Evolutionary conservation across 2,888 invertebrate genomes (phyloP).

Genomic region (Drosophila niveifrons): DNA sequence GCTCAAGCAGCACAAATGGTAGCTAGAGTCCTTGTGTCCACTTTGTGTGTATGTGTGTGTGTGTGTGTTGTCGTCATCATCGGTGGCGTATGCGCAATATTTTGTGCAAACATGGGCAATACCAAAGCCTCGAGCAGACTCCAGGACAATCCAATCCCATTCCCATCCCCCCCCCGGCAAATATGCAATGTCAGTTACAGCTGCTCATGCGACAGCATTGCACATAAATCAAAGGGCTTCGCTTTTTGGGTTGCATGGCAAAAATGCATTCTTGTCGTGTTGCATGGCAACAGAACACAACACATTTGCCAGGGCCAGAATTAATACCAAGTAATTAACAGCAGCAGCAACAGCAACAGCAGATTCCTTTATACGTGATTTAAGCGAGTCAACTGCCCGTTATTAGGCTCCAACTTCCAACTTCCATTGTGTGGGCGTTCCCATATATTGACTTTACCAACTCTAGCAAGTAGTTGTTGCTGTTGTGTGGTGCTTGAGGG

Average conservation of each 20-base stretch:
- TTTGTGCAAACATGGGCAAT: slow-evolving; percentile 75
- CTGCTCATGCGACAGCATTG: slow-evolving; percentile 59
- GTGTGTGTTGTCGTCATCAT: slow-evolving; percentile 3
- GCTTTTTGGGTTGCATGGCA: slow-evolving; percentile 7
- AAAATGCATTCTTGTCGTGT: slow-evolving; percentile 46
- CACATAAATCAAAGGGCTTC: slow-evolving; percentile 66
- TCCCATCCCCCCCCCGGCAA: slow-evolving; percentile 29
- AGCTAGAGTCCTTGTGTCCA: slow-evolving; percentile 2
- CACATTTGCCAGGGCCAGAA: slow-evolving; percentile 34
- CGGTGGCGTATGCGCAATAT: slow-evolving; percentile 75
- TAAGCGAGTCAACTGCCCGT: slow-evolving; percentile 50
- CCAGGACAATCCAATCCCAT: slow-evolving; percentile 2
- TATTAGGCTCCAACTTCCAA: slow-evolving; percentile 23
- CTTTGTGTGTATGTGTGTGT: background rate
- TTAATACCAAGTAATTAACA: slow-evolving; percentile 85
- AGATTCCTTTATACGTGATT: slow-evolving; percentile 80
- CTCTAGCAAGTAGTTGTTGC: slow-evolving; percentile 2
- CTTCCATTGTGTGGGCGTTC: slow-evolving; percentile 57
- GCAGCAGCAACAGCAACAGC: slow-evolving; percentile 73
- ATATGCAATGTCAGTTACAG: slow-evolving; percentile 75
- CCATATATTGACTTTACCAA: slow-evolving; percentile 62
- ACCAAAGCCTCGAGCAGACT: slow-evolving; percentile 29
- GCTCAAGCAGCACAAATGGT: slow-evolving; percentile 49
- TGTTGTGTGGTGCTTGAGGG: slow-evolving; percentile 25
- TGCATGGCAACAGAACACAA: slow-evolving; percentile 18